Evolutionary conservation across 2,113 vertebrate genomes (phyloP).

Genomic region (Cryptotis parvus): DNA sequence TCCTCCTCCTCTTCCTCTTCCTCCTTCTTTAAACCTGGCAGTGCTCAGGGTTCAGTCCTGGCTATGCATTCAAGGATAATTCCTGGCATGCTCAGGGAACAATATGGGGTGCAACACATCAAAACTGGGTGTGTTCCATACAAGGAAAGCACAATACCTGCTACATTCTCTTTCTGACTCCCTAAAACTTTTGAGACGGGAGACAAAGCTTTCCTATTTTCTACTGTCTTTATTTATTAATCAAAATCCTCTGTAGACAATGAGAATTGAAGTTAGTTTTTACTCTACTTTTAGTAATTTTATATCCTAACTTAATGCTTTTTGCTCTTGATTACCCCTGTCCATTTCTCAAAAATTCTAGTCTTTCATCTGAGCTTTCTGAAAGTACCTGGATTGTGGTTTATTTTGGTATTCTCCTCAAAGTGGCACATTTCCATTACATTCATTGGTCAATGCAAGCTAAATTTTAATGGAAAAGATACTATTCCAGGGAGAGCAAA

Average conservation of each 20-base stretch:
- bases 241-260: not conserved
- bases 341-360: not conserved
- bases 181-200: not conserved
- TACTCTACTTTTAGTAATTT: constrained; percentile 2
- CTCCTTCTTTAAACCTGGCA: too few species aligned
- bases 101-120: too few species aligned
- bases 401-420: not conserved
- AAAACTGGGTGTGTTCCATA: too few species aligned
- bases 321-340: not conserved
- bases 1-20: too few species aligned
- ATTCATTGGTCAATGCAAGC: not conserved
- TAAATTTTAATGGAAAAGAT: not conserved
- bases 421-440: not conserved
- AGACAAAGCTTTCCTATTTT: not conserved
- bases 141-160: too few species aligned
- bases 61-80: too few species aligned
- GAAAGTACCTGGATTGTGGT: not conserved
- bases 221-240: not conserved
- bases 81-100: too few species aligned
- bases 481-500: not conserved
- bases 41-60: too few species aligned
- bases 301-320: not conserved
- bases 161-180: too few species aligned
- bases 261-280: not conserved
- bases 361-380: not conserved